Conservation (phyloP, 2,797 vertebrate species). For the Pristis pectinata region DNA sequence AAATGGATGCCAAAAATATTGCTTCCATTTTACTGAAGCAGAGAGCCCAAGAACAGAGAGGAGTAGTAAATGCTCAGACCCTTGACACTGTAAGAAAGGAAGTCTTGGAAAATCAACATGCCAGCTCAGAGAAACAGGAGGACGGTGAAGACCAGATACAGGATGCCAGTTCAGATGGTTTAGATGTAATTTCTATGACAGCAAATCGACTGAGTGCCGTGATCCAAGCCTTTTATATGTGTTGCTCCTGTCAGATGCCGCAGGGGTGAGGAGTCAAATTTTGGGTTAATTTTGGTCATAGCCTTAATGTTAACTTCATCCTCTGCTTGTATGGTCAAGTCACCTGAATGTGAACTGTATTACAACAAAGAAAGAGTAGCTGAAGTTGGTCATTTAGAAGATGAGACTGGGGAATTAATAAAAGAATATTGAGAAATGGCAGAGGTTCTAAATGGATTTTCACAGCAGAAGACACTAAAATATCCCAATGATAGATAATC, state of each 20-base stretch:
- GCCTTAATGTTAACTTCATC: background rate
- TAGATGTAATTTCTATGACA: constrained; percentile 96
- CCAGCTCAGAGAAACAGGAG: constrained; percentile 48
- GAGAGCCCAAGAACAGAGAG: constrained; percentile 58
- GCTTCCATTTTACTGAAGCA: constrained; percentile 87
- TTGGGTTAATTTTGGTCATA: background rate
- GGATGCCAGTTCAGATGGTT: constrained; percentile 73
- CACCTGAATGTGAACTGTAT: background rate
- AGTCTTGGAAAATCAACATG: constrained; percentile 47
- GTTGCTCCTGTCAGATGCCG: constrained; percentile 98
- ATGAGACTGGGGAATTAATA: too few species aligned
- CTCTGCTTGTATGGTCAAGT: background rate
- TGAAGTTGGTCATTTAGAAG: too few species aligned
- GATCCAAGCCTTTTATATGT: constrained; percentile 97
- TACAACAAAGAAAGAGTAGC: too few species aligned
- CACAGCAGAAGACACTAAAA: too few species aligned
- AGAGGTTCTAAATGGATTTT: too few species aligned
- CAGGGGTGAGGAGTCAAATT: constrained; percentile 66
- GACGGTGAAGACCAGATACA: constrained; percentile 54
- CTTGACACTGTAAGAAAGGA: constrained; percentile 51
- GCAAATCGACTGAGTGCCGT: constrained; percentile 92
- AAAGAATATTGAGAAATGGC: too few species aligned
- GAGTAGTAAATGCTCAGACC: constrained; percentile 56
- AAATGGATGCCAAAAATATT: constrained; percentile 66
- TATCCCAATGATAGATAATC: too few species aligned